Base-by-base conservation (phyloP, 2,113 vertebrate species). In the Perca schrenkii region DNA sequence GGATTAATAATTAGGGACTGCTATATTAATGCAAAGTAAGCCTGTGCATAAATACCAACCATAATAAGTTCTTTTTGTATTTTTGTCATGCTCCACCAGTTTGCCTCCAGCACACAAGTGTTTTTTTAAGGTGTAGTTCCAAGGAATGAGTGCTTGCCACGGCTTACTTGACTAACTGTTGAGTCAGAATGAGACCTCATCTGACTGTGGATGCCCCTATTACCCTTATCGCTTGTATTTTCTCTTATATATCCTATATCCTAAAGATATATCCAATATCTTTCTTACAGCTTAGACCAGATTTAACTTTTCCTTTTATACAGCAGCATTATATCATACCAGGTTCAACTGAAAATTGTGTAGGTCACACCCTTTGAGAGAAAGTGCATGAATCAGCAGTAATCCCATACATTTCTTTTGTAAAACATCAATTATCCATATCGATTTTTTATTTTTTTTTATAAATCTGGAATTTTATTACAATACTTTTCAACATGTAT, bases 31-130 rank as follows among this genome's bases (percentile, higher is more conserved):
- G 53, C 31, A 71, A 52, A 52, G 31, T 52, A 71, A 53, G 19
- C 57, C 22, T 49, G n/a, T 40, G 46, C 57, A 62, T 64, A 43
- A 84, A 69, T 28, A 58, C 36, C 43, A 66, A 70, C 14, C 47
- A 34, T 82, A 63, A 65, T 53, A 40, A 72, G 43, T 31, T 64
- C 13, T 16, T 71, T 57, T 67, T 74, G 65, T 71, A 60, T 79
- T 76, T 80, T 52, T 81, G 60, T n/a, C 61, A 63, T 72, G 85
- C 88, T 86, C 91, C 86, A 87, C 86, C 88, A 89, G 77, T 92
- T 91, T 83, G 89, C 86, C 88, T 93, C 63, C 73, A 88, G 92
- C 86, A 56, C 43, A 17, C 69, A 70, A 50, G 28, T 80, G 60
- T 71, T 88, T 83, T 83, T 79, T 65, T 63, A 85, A 78, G 56